Conservation (phyloP, 1,140 invertebrate species). For the Drosophila obscura region DNA sequence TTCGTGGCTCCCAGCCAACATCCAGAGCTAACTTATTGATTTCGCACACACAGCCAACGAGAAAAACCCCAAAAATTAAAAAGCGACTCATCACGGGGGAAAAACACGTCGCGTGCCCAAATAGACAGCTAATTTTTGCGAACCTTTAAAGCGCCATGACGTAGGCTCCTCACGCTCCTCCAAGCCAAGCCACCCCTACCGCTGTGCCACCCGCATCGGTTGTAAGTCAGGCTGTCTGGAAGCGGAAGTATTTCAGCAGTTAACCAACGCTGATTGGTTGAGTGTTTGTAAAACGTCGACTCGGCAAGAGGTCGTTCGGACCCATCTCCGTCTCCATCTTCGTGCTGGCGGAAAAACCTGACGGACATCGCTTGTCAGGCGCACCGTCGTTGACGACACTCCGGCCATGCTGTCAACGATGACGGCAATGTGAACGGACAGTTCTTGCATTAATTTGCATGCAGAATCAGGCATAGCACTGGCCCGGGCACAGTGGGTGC, state of each 20-base stretch:
- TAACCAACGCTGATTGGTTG: constrained; percentile 81
- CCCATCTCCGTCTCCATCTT: not conserved
- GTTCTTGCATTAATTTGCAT: constrained; percentile 79
- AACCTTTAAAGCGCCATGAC: constrained; percentile 72
- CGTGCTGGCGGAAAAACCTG: constrained; percentile 35
- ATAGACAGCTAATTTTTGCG: constrained; percentile 78
- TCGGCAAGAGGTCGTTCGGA: constrained; percentile 22
- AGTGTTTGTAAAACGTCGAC: constrained; percentile 70
- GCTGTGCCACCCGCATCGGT: not conserved
- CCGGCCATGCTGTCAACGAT: constrained; percentile 60
- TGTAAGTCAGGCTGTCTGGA: constrained; percentile 51
- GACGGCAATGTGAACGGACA: constrained; percentile 71
- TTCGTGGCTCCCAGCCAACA: constrained; percentile 18
- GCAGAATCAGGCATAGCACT: constrained; percentile 61
- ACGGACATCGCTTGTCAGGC: constrained; percentile 42
- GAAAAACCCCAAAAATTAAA: constrained; percentile 47
- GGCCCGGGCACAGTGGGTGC: constrained; percentile 41
- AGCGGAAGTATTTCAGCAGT: constrained; percentile 79
- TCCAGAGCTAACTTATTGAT: constrained; percentile 73
- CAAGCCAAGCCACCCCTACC: not conserved
- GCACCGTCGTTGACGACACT: constrained; percentile 34
- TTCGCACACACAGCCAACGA: constrained; percentile 60
- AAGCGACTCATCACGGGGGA: constrained; percentile 58
- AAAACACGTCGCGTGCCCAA: constrained; percentile 65
- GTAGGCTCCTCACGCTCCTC: constrained; percentile 55